These are phyloP conservation scores for Rhyacichthys aspro DNA, from an alignment of 2,797 vertebrate genomes.

Conservation along the genomic window DNA sequence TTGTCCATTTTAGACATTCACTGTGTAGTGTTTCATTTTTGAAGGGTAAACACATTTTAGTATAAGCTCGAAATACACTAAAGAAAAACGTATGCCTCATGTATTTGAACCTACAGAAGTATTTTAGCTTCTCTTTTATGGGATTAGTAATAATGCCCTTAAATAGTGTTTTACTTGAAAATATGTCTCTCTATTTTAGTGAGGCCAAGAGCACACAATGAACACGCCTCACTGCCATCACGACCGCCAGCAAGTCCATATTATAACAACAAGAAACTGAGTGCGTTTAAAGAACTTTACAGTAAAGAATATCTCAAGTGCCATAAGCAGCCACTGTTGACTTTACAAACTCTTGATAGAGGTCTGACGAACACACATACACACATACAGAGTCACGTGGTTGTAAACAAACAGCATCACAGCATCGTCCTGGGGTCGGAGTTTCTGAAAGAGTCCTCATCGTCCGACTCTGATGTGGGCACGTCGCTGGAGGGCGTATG, in stretches of 20 bases:
- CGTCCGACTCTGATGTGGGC: slow-evolving; percentile 90
- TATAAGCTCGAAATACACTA: too few relatives aligned
- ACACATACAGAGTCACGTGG: slow-evolving; percentile 41
- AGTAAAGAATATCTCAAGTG: slow-evolving; percentile 20
- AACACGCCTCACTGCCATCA: not conserved
- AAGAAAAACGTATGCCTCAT: too few relatives aligned
- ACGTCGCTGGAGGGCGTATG: slow-evolving; percentile 91
- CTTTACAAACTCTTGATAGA: slow-evolving; percentile 25
- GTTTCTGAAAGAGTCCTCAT: slow-evolving; percentile 89
- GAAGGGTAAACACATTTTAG: too few relatives aligned
- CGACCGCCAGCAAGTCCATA: not conserved
- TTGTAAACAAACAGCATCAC: slow-evolving; percentile 75
- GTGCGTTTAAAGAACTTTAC: not conserved
- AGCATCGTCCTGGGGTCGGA: slow-evolving; percentile 91
- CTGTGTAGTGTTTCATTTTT: too few relatives aligned
- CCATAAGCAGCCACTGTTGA: slow-evolving; percentile 30
- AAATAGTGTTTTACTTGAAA: too few relatives aligned
- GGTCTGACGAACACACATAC: slow-evolving; percentile 17
- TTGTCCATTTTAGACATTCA: too few relatives aligned
- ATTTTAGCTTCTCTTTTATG: too few relatives aligned
- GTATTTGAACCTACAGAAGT: too few relatives aligned
- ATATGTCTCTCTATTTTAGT: too few relatives aligned
- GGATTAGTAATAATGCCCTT: not conserved
- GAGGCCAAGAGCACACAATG: too few relatives aligned
- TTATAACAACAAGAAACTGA: not conserved